phyloP scores from a whole-genome alignment of 2,888 invertebrate genomes.

The Boloria euphrosyne region DNA sequence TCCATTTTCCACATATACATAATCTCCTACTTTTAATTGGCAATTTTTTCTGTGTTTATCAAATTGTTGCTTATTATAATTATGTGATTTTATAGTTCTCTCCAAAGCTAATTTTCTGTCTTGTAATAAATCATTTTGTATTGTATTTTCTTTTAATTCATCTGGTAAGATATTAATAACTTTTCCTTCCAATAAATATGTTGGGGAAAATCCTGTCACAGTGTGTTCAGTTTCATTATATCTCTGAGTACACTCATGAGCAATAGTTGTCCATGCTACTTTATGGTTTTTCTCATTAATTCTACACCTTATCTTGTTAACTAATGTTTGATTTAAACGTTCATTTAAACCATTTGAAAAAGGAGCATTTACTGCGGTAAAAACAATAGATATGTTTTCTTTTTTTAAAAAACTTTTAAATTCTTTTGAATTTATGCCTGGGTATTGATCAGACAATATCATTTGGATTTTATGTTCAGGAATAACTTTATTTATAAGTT shows the following conservation, averaged over 20 bases:
- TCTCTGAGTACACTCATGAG: slow-evolving; percentile 1
- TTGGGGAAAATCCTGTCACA: slow-evolving; percentile 34
- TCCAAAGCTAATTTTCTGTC: slow-evolving; percentile 34
- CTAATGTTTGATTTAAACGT: slow-evolving; percentile 32
- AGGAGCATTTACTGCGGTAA: slow-evolving; percentile 21
- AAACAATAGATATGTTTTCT: slow-evolving; percentile 12
- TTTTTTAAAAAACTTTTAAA: slow-evolving; percentile 23
- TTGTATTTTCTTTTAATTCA: slow-evolving; percentile 29
- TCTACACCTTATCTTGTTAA: slow-evolving; percentile 32
- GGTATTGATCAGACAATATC: slow-evolving; percentile 39
- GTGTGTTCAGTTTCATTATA: slow-evolving; percentile 37
- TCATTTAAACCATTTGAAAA: too few relatives aligned
- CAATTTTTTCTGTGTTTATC: slow-evolving; percentile 35
- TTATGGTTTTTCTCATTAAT: slow-evolving; percentile 28
- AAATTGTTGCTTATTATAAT: slow-evolving; percentile 36
- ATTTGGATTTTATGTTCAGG: slow-evolving; percentile 38
- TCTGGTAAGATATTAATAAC: slow-evolving; percentile 32
- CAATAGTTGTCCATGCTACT: slow-evolving; percentile 15
- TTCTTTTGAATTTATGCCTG: slow-evolving; percentile 40
- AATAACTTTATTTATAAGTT: slow-evolving; percentile 38
- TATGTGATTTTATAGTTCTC: slow-evolving; percentile 35
- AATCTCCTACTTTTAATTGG: slow-evolving; percentile 31
- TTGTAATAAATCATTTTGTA: slow-evolving; percentile 26
- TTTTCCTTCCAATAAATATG: slow-evolving; percentile 33
- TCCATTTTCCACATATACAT: slow-evolving; percentile 35